Evolutionary conservation across 2,888 invertebrate species (phyloP).

Genomic region (Hyalella azteca): DNA sequence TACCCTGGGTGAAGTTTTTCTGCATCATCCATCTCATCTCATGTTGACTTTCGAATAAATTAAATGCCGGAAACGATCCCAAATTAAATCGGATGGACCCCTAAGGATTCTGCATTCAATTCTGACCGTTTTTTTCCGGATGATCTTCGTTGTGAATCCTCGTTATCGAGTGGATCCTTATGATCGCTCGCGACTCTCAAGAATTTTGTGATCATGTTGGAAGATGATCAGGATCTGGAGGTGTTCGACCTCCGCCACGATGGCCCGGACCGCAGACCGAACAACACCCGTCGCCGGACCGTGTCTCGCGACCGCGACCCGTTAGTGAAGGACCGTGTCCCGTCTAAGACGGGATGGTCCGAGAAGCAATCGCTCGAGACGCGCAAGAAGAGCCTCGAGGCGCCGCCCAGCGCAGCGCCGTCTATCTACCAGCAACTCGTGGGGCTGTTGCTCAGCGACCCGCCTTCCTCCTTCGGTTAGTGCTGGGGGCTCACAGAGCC

Average conservation of each 20-base stretch:
- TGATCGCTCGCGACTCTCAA: neutral
- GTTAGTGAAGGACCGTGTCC: neutral
- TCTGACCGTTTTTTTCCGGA: neutral
- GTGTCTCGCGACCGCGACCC: neutral
- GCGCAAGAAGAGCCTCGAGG: conserved; percentile 9
- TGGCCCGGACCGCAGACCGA: neutral
- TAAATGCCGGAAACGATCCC: neutral
- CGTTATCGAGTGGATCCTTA: neutral
- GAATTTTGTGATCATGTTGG: conserved; percentile 14
- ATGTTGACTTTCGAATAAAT: neutral
- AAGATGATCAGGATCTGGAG: conserved; percentile 20
- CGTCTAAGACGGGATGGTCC: neutral
- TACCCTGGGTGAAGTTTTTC: neutral
- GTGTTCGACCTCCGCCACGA: conserved; percentile 19
- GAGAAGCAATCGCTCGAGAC: neutral
- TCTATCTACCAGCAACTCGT: conserved; percentile 37
- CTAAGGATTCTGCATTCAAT: too few species aligned
- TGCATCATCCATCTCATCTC: neutral
- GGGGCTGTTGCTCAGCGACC: conserved; percentile 13
- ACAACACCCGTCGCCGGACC: neutral
- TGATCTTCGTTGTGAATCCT: neutral
- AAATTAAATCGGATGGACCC: too few species aligned
- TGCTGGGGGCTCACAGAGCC: too few species aligned
- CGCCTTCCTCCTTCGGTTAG: neutral
- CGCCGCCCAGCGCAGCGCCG: conserved; percentile 26